phyloP scores from a whole-genome alignment of 1,140 invertebrate genomes.

The Carcinoscorpius rotundicauda region DNA sequence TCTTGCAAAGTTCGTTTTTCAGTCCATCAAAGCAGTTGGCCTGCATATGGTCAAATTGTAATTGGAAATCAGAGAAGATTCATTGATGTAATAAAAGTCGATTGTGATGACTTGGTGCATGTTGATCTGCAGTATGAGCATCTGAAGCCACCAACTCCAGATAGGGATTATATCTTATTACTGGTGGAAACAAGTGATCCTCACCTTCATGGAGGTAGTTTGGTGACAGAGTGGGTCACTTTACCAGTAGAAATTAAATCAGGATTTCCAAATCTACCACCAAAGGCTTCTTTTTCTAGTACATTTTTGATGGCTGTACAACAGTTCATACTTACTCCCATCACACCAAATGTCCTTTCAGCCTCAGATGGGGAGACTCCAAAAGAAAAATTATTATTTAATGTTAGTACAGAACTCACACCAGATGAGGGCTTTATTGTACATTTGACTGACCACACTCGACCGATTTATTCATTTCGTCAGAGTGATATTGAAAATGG shows the following conservation, averaged over 20 bases:
- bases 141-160: constrained; percentile 18
- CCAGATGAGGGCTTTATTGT: constrained; percentile 15
- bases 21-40: constrained; percentile 7
- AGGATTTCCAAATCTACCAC: constrained; percentile 19
- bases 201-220: constrained; percentile 12
- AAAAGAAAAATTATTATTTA: constrained; percentile 17
- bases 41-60: constrained; percentile 15
- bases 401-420: constrained; percentile 13
- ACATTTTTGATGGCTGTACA: constrained; percentile 19
- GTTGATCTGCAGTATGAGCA: constrained; percentile 18
- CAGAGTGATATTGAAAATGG: constrained; percentile 19
- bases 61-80: constrained; percentile 9
- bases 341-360: constrained; percentile 16
- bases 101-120: constrained; percentile 17
- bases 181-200: constrained; percentile 17
- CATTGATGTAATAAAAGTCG: constrained; percentile 17
- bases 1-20: constrained; percentile 17
- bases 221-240: constrained; percentile 15
- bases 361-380: constrained; percentile 19
- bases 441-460: constrained; percentile 17
- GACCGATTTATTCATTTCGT: constrained; percentile 13
- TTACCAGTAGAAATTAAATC: constrained; percentile 15
- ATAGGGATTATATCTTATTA: constrained; percentile 16
- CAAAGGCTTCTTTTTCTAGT: constrained; percentile 20
- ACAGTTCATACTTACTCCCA: constrained; percentile 18